A percentile compares a stretch with the other conserved stretches of the same genome.
Evolutionary conservation across 2,797 vertebrate species (phyloP).

Genomic region (Notolepis coatsorum): DNA sequence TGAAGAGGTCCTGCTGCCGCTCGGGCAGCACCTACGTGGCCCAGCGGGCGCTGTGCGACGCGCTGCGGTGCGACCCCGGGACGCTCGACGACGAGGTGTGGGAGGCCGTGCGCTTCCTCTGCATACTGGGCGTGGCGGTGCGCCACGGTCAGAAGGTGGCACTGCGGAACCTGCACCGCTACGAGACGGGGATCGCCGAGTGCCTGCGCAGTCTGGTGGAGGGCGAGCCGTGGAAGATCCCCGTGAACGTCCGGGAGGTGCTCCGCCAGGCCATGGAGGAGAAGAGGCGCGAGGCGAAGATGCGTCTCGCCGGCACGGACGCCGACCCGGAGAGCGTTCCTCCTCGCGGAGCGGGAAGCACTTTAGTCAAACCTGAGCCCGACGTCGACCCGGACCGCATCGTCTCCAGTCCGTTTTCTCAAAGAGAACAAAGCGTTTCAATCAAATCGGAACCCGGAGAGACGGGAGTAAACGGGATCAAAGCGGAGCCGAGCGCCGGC

Average conservation of each 20-base stretch:
- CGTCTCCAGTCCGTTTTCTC: background rate
- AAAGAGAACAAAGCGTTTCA: background rate
- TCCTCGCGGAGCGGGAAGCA: too few relatives aligned
- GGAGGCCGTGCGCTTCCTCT: conserved; percentile 80
- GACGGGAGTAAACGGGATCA: too few relatives aligned
- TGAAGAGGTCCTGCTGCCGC: conserved; percentile 75
- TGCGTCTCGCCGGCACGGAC: background rate
- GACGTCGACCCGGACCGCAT: background rate
- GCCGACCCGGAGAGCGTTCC: too few relatives aligned
- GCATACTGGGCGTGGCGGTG: conserved; percentile 68
- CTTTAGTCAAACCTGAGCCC: too few relatives aligned
- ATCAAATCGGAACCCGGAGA: background rate
- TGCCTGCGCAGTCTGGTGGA: conserved; percentile 62
- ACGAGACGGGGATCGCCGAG: conserved; percentile 79
- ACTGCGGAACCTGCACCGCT: conserved; percentile 71
- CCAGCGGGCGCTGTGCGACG: conserved; percentile 51
- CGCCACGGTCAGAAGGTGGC: conserved; percentile 70
- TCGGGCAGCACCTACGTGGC: conserved; percentile 83
- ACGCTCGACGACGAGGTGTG: conserved; percentile 66
- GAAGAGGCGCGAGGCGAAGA: conserved; percentile 1
- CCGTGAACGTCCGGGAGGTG: conserved; percentile 70
- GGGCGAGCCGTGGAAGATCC: conserved; percentile 62
- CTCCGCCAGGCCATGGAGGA: conserved; percentile 34
- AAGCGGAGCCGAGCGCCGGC: too few relatives aligned
- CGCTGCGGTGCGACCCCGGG: conserved; percentile 19